phyloP scores from a whole-genome alignment of 2,113 vertebrate species.

The Podocnemis expansa region DNA sequence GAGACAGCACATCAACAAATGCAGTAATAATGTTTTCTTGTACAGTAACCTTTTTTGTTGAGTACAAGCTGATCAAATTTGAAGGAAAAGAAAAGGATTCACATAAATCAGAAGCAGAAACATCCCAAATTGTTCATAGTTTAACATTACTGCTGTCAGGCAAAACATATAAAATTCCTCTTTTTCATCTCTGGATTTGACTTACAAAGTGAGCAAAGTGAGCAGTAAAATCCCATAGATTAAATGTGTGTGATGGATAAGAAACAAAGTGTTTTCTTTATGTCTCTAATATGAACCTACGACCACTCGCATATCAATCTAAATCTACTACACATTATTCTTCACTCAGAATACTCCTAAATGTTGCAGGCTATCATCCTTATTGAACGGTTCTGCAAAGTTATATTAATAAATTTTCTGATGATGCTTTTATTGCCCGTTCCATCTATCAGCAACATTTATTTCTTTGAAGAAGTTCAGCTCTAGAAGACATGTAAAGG shows the following conservation, averaged over 20 bases:
- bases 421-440: conserved; percentile 70
- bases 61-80: conserved; percentile 62
- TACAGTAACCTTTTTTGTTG: conserved; percentile 68
- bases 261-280: conserved; percentile 71
- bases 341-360: conserved; percentile 63
- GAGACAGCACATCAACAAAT: conserved; percentile 52
- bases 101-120: conserved; percentile 70
- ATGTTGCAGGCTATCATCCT: conserved; percentile 31
- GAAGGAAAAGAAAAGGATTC: conserved; percentile 49
- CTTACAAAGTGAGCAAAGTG: conserved; percentile 65
- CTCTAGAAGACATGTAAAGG: conserved; percentile 23
- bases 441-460: conserved; percentile 64
- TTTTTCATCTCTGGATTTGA: conserved; percentile 73
- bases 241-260: conserved; percentile 75
- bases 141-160: conserved; percentile 69
- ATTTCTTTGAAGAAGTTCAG: conserved; percentile 48
- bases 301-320: conserved; percentile 63
- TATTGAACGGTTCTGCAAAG: conserved; percentile 51
- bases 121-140: conserved; percentile 66
- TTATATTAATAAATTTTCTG: conserved; percentile 73
- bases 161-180: conserved; percentile 65
- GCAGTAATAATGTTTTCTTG: conserved; percentile 51
- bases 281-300: conserved; percentile 59
- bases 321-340: conserved; percentile 61
- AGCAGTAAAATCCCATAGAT: conserved; percentile 62